phyloP scores from a whole-genome alignment of 2,888 invertebrate genomes.

The Chaetoderma sp. region DNA sequence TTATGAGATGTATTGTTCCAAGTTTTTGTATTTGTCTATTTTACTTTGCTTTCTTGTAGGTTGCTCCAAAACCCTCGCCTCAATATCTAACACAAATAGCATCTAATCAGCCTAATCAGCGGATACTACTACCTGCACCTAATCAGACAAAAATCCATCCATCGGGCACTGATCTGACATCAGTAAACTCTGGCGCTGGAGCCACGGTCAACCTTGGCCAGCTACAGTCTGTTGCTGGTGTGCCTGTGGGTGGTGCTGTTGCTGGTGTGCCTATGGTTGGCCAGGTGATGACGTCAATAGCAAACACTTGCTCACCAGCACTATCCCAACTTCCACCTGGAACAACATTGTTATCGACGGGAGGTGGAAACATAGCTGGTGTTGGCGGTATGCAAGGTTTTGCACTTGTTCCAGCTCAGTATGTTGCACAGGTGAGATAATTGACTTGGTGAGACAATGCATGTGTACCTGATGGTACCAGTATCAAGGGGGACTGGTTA shows the following conservation, averaged over 20 bases:
- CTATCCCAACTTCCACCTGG: conserved; percentile 63
- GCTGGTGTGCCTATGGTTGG: conserved; percentile 40
- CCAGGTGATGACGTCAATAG: too few relatives aligned
- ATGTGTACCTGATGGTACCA: too few relatives aligned
- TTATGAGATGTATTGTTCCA: too few relatives aligned
- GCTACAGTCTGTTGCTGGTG: conserved; percentile 62
- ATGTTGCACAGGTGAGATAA: conserved; percentile 69
- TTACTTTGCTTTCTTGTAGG: conserved; percentile 29
- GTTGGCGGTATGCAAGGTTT: conserved; percentile 69
- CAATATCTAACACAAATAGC: too few relatives aligned
- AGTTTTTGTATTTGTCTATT: background rate
- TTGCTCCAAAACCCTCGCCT: conserved; percentile 36
- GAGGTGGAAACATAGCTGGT: conserved; percentile 51
- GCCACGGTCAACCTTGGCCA: conserved; percentile 46
- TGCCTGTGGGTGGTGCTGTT: conserved; percentile 41
- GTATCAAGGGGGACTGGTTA: too few relatives aligned
- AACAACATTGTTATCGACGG: conserved; percentile 60
- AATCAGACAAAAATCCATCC: conserved; percentile 38
- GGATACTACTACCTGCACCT: conserved; percentile 63
- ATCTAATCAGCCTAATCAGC: conserved; percentile 44
- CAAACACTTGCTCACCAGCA: conserved; percentile 41
- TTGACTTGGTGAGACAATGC: too few relatives aligned
- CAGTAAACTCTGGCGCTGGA: conserved; percentile 28
- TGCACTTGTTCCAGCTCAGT: conserved; percentile 75
- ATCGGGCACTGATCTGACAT: background rate